These are phyloP conservation scores for Pachyuromys duprasi DNA, from an alignment of 2,797 vertebrate genomes.

Conservation along the genomic window DNA sequence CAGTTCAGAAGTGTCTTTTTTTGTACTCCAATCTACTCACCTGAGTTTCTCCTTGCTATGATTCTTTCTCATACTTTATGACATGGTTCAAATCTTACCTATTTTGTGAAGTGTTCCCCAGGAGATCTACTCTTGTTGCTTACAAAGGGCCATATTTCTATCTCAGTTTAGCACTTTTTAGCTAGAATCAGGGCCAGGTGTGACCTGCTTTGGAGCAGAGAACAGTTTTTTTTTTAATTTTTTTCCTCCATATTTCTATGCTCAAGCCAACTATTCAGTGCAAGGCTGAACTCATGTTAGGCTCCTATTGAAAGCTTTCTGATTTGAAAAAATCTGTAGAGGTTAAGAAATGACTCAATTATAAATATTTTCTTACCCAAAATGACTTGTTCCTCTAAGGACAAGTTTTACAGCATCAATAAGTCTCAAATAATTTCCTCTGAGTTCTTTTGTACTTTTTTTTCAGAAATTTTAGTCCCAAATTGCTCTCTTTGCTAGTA, in stretches of 20 bases:
- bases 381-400: constrained; percentile 47
- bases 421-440: constrained; percentile 57
- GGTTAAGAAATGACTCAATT: constrained; percentile 50
- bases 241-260: not conserved
- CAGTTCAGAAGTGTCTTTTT: constrained; percentile 33
- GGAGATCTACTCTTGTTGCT: constrained; percentile 9
- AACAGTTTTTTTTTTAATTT: constrained; percentile 52
- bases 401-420: constrained; percentile 46
- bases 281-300: constrained; percentile 17
- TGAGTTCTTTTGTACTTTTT: constrained; percentile 39
- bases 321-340: constrained; percentile 63
- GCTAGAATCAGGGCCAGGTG: not conserved
- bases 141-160: constrained; percentile 41
- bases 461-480: constrained; percentile 40
- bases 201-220: constrained; percentile 45
- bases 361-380: constrained; percentile 59
- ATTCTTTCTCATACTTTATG: constrained; percentile 49
- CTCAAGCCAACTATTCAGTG: not conserved
- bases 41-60: constrained; percentile 44
- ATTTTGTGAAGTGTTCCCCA: not conserved
- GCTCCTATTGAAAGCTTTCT: constrained; percentile 40
- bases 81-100: constrained; percentile 46
- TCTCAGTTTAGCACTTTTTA: constrained; percentile 54
- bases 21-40: constrained; percentile 7
- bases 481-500: constrained; percentile 48